Conservation (phyloP, 1,140 invertebrate genomes). For the Ceratina japonica region DNA sequence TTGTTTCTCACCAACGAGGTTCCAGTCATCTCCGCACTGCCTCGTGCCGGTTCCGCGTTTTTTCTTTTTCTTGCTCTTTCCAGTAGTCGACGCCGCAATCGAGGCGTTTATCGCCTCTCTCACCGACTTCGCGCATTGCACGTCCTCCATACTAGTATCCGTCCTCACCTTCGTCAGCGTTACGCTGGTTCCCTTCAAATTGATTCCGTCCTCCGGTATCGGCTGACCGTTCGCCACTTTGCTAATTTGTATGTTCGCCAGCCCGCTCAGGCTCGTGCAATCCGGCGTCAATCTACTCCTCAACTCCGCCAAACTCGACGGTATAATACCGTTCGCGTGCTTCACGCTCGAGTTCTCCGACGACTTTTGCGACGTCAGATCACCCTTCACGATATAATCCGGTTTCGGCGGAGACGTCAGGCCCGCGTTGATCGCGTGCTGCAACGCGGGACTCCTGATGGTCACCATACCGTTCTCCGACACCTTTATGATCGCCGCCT, state of each 20-base stretch:
- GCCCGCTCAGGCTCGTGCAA: constrained; percentile 69
- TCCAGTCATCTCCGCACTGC: constrained; percentile 79
- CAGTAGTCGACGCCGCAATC: constrained; percentile 36
- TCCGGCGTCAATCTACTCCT: constrained; percentile 68
- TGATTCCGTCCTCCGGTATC: constrained; percentile 77
- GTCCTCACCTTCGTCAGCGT: constrained; percentile 75
- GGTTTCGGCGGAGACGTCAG: constrained; percentile 74
- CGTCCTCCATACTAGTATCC: constrained; percentile 54
- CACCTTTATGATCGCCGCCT: constrained; percentile 85
- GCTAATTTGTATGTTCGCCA: constrained; percentile 77
- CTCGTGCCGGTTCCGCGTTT: constrained; percentile 75
- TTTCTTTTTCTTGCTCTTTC: constrained; percentile 79
- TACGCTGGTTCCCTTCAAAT: constrained; percentile 76
- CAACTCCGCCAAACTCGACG: constrained; percentile 72
- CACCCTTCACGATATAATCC: constrained; percentile 76
- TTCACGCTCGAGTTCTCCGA: constrained; percentile 33
- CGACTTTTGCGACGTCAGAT: constrained; percentile 46
- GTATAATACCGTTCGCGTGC: constrained; percentile 66
- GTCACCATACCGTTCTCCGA: constrained; percentile 89
- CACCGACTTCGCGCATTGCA: constrained; percentile 56
- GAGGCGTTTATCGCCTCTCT: constrained; percentile 69
- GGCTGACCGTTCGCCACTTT: constrained; percentile 77
- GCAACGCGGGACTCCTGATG: constrained; percentile 85
- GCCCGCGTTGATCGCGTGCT: constrained; percentile 78
- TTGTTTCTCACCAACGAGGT: constrained; percentile 80